These are phyloP conservation scores for Saccostrea cuccullata DNA, from an alignment of 1,140 invertebrate species.

Conservation along the genomic window DNA sequence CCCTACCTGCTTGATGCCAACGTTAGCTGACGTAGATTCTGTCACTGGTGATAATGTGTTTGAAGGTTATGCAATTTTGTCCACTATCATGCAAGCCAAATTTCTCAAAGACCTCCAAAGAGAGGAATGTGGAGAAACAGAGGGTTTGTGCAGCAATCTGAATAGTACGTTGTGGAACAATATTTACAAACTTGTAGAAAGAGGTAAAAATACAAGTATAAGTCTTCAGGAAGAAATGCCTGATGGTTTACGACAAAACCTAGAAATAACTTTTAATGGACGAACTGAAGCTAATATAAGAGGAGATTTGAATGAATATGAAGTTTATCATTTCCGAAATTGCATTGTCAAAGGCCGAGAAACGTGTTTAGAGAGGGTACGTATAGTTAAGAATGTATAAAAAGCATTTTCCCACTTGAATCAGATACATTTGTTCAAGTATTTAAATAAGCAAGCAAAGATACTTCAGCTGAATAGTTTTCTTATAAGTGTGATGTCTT, in stretches of 20 bases:
- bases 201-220: background rate
- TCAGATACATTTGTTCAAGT: too few species aligned
- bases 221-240: background rate
- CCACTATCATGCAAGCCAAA: background rate
- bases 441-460: too few species aligned
- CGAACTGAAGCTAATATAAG: background rate
- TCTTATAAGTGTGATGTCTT: too few species aligned
- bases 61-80: background rate
- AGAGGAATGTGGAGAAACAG: too few species aligned
- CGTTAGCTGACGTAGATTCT: background rate
- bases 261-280: background rate
- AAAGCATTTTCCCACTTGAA: too few species aligned
- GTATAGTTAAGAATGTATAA: background rate
- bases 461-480: too few species aligned
- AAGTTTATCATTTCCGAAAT: constrained; percentile 41
- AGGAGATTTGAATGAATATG: constrained; percentile 37
- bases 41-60: background rate
- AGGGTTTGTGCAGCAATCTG: background rate
- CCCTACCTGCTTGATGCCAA: background rate
- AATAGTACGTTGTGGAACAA: background rate
- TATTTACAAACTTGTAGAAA: background rate
- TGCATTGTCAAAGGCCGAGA: background rate
- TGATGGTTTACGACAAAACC: background rate
- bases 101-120: background rate
- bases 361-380: constrained; percentile 39